Evolutionary conservation across 2,113 vertebrate genomes (phyloP), one percentile per base, ranked within the genome.

Genomic region (Origma solitaria): DNA sequence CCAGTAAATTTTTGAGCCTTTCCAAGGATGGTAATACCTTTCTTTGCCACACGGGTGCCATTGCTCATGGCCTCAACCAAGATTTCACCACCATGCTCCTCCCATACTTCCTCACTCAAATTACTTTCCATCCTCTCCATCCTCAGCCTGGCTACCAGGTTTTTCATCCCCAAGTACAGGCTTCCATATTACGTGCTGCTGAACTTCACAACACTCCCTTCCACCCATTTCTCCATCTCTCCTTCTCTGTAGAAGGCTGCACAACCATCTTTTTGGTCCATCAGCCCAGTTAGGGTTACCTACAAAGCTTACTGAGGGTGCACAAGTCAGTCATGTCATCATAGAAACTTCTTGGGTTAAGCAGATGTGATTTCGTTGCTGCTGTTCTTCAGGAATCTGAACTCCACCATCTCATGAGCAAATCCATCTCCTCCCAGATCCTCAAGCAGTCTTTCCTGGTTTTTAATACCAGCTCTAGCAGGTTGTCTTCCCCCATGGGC

Each of bases 401-500:
- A 53, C 40, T 90, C 49, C 9, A 83, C 35, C 15, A 24, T 45
- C 3, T 44, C 25, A 19, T 40, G 31, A 81, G 14, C 28, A 94
- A 70, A 45, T 45, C 44, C 44, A 44, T 44, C 6, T 49, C 4
- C 12, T 72, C 68, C 37, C 11, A 14, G 11, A 78, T 15, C 8
- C 22, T 42, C 18, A 65, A 2, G 8, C 8, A 70, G 8, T 30
- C 50, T 28, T 66, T 38, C 9, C 37, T 47, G 51, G 17, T 8
- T 85, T 82, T 69, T 53, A 49, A 57, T 27, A 65, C 13, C 10
- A 56, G 7, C 4, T 47, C 53, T 31, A 71, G 13, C 7, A 45
- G 35, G 4, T 14, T 4, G 4, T 51, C 40, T 61, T 64, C 5
- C 14, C 4, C 14, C 3, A 14, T 9, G n/a, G 18, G 9, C 4